phyloP scores from a whole-genome alignment of 2,113 vertebrate genomes.

The Campylomormyrus tamandua region DNA sequence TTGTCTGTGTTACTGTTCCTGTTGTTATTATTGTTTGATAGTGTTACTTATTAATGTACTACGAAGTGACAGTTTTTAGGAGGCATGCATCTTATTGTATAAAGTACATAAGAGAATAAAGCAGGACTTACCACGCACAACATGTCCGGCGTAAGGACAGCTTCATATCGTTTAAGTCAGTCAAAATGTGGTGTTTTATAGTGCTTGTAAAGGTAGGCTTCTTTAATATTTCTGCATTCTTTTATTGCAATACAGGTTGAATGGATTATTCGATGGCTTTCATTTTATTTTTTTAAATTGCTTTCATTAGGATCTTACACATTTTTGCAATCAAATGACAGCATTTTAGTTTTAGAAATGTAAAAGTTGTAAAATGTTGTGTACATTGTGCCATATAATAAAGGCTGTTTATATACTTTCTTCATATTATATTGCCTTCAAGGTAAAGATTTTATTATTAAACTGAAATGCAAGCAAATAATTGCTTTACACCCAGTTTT shows the following conservation, averaged over 20 bases:
- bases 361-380: not conserved
- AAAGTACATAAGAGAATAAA: not conserved
- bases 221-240: not conserved
- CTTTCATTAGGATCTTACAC: not conserved
- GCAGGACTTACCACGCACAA: not conserved
- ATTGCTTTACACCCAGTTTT: not conserved
- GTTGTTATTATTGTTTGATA: not conserved
- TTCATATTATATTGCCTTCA: not conserved
- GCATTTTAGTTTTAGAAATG: not conserved
- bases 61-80: not conserved
- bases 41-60: not conserved
- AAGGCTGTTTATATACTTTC: not conserved
- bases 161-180: not conserved
- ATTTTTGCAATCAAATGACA: not conserved
- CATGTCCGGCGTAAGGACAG: not conserved
- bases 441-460: not conserved
- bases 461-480: not conserved
- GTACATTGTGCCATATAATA: not conserved
- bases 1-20: not conserved
- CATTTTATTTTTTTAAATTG: not conserved
- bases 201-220: not conserved
- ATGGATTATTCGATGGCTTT: constrained; percentile 15
- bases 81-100: not conserved
- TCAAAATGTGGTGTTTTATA: not conserved
- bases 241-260: not conserved